Percentiles rank a stretch among this genome's conserved stretches.
Conservation (phyloP, 2,888 invertebrate species). For the Pilophorus perplexus region DNA sequence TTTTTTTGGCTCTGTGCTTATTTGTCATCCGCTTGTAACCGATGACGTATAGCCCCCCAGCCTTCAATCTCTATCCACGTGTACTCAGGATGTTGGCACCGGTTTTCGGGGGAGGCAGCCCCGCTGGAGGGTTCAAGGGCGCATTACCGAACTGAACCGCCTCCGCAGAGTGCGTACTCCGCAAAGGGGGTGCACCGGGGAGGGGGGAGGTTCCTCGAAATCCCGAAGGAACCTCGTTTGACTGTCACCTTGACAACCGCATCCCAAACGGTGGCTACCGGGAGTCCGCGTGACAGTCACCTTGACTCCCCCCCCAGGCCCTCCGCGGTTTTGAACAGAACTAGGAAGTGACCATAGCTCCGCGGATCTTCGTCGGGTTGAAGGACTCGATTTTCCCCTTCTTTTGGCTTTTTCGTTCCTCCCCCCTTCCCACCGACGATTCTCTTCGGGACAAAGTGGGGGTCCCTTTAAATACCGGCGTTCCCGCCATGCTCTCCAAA, state of each 20-base stretch:
- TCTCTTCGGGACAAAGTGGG: slow-evolving; percentile 13
- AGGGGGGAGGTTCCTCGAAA: neutral
- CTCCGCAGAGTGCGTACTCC: neutral
- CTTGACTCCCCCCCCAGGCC: no score
- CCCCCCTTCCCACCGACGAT: neutral
- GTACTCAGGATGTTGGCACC: no score
- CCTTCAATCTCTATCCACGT: no score
- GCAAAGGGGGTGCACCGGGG: neutral
- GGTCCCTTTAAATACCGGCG: slow-evolving; percentile 28
- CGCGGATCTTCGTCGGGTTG: slow-evolving; percentile 20
- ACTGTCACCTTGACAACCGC: slow-evolving; percentile 20
- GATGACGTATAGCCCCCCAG: no score
- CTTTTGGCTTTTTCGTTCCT: neutral
- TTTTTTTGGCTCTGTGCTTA: no score
- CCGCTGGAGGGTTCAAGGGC: slow-evolving; percentile 33
- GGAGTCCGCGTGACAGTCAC: no score
- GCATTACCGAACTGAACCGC: slow-evolving; percentile 29
- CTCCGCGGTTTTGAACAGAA: no score
- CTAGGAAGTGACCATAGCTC: slow-evolving; percentile 10
- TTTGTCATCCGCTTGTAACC: no score
- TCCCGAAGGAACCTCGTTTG: neutral
- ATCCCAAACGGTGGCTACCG: no score
- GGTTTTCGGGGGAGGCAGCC: no score
- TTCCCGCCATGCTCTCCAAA: slow-evolving; percentile 5
- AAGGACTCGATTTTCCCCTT: slow-evolving; percentile 13